A percentile compares a stretch with the other conserved stretches of the same genome.
Evolutionary conservation across 2,113 vertebrate genomes (phyloP).

Genomic region (Hippoglossus stenolepis): DNA sequence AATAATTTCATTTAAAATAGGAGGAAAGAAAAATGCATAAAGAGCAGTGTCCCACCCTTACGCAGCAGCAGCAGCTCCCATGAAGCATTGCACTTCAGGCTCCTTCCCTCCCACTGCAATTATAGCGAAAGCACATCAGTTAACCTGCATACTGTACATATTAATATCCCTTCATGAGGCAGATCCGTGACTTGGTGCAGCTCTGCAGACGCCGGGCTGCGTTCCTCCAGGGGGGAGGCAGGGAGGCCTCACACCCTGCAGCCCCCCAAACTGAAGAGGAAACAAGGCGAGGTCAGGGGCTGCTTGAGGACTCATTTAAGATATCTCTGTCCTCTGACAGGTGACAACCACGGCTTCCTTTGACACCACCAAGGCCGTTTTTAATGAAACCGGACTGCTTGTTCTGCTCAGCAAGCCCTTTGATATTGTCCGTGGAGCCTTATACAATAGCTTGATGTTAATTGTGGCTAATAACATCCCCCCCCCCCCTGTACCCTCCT

Average conservation of each 20-base stretch:
- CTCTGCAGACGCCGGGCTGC: conserved; percentile 25
- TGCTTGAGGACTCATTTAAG: conserved; percentile 27
- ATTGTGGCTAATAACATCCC: conserved; percentile 71
- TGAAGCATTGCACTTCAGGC: conserved; percentile 59
- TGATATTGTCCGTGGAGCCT: conserved; percentile 52
- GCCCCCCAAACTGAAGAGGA: conserved; percentile 20
- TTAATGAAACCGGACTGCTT: conserved; percentile 62
- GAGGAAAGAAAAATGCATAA: conserved; percentile 11
- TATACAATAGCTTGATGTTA: conserved; percentile 71
- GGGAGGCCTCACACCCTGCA: conserved; percentile 31
- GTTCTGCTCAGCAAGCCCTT: conserved; percentile 48
- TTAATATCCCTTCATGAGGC: conserved; percentile 67
- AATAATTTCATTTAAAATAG: conserved; percentile 21
- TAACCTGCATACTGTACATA: conserved; percentile 74
- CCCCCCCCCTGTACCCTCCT: conserved; percentile 30
- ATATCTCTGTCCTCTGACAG: conserved; percentile 29
- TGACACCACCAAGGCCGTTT: conserved; percentile 28
- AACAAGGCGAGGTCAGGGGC: not conserved
- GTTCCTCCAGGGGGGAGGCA: conserved; percentile 21
- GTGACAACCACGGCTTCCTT: conserved; percentile 53
- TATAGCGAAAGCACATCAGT: conserved; percentile 64
- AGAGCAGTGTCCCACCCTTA: conserved; percentile 4
- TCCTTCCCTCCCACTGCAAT: conserved; percentile 65
- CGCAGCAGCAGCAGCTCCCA: conserved; percentile 31
- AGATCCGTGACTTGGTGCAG: conserved; percentile 50